Evolutionary conservation across 2,797 vertebrate genomes (phyloP).

Genomic region (Lacerta viridis): DNA sequence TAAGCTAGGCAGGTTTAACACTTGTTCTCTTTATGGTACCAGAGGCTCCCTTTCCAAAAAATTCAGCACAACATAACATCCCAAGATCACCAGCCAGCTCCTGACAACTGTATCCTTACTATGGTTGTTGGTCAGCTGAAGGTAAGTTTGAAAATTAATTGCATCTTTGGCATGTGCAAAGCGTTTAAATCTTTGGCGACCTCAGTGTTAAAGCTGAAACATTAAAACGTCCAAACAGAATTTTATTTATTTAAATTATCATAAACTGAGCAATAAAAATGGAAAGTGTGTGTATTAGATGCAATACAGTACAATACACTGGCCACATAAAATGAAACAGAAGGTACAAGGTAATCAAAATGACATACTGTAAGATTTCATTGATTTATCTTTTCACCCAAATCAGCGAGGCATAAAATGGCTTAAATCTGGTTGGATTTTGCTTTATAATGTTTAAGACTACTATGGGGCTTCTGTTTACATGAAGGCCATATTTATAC

Average conservation of each 20-base stretch:
- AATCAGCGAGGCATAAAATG: neutral
- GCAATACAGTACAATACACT: neutral
- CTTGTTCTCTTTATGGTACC: conserved; percentile 32
- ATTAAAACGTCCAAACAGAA: neutral
- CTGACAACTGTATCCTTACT: conserved; percentile 82
- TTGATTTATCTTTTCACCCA: neutral
- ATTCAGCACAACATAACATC: conserved; percentile 83
- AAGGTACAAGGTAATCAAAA: neutral
- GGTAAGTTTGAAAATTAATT: conserved; percentile 69
- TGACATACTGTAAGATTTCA: neutral
- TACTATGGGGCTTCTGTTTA: neutral
- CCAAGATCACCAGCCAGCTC: conserved; percentile 83
- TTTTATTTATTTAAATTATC: neutral
- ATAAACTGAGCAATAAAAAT: neutral
- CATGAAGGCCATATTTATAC: neutral
- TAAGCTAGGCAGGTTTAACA: neutral
- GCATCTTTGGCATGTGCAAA: neutral
- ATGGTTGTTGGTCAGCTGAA: conserved; percentile 85
- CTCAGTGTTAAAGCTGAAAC: neutral
- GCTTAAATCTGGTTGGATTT: neutral
- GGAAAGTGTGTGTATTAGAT: neutral
- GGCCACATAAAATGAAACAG: neutral
- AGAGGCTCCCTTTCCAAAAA: conserved; percentile 83
- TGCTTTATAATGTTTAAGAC: neutral
- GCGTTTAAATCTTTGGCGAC: neutral